Evolutionary conservation across 1,140 invertebrate genomes (phyloP), one percentile per base, ranked within the genome.

Genomic region (Conopomorpha cramerella): DNA sequence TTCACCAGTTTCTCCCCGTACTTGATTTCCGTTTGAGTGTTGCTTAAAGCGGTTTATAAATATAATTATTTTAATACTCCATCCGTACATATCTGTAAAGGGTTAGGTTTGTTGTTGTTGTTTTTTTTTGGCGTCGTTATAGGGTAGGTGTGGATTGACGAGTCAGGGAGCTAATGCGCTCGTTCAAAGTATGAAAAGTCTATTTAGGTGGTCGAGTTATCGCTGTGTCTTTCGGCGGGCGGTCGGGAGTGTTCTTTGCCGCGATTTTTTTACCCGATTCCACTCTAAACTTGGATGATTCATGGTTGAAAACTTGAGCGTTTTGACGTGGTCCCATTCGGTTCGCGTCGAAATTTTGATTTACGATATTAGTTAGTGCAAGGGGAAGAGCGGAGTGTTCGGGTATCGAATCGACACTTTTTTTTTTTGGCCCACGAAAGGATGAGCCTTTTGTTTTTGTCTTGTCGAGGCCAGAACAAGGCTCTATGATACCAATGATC

Each of bases 101-200:
- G n/a, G n/a, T n/a, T n/a, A n/a, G n/a, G n/a, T n/a, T n/a, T n/a
- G n/a, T n/a, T n/a, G n/a, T n/a, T n/a, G n/a, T 10, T 6, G 19
- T 4, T 6, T 23, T 23, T 10, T 4, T 23, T 23, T 4, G 10
- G 19, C 19, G 25, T 14, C 25, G 16, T 11, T 27, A 35, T 16
- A 15, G 11, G 11, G 23, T 25, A 25, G n/a, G 8, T 30, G 30
- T 28, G 34, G 55, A 53, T 45, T 54, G 45, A n/a, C 16, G 35
- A 31, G 36, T 55, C 50, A 58, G 64, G 66, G 63, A 57, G 49
- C 55, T 71, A 71, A 71, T 67, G 63, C 43, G 51, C 64, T 67
- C 53, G 47, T 53, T 46, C 52, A 59, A 60, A 63, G 27, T 43
- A 52, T 66, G 62, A 54, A 59, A 60, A 63, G 27, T 43, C 54